A percentile compares a stretch with the other conserved stretches of the same genome.
Conservation (phyloP, 2,888 invertebrate species). For the Girardia tigrina region DNA sequence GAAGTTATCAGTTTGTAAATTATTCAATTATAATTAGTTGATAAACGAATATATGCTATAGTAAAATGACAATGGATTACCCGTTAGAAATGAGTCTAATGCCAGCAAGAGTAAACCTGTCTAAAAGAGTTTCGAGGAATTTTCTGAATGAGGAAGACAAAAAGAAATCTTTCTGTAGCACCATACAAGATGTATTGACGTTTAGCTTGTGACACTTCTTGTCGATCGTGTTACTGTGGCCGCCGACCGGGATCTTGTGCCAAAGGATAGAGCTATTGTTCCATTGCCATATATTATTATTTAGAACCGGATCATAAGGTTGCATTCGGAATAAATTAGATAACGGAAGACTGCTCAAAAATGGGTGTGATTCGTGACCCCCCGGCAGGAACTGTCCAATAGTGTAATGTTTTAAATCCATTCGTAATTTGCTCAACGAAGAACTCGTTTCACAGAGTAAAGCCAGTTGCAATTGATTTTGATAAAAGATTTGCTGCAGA, state of each 20-base stretch:
- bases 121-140: background rate
- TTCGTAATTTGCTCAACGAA: background rate
- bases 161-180: background rate
- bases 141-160: background rate
- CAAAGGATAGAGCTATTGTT: background rate
- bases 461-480: constrained; percentile 6
- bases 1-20: too few relatives aligned
- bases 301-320: background rate
- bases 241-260: background rate
- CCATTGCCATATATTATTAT: background rate
- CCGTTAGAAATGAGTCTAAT: background rate
- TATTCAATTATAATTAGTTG: too few relatives aligned
- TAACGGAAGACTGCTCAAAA: background rate
- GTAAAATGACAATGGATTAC: too few relatives aligned
- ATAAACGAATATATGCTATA: too few relatives aligned
- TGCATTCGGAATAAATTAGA: background rate
- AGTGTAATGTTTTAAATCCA: background rate
- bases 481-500: constrained; percentile 1
- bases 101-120: background rate
- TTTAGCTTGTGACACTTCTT: background rate
- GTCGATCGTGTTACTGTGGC: background rate
- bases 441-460: background rate
- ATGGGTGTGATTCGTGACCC: background rate
- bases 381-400: background rate
- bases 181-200: background rate